Base-by-base conservation (phyloP, 2,113 vertebrate species). In the Noturus placidus region DNA sequence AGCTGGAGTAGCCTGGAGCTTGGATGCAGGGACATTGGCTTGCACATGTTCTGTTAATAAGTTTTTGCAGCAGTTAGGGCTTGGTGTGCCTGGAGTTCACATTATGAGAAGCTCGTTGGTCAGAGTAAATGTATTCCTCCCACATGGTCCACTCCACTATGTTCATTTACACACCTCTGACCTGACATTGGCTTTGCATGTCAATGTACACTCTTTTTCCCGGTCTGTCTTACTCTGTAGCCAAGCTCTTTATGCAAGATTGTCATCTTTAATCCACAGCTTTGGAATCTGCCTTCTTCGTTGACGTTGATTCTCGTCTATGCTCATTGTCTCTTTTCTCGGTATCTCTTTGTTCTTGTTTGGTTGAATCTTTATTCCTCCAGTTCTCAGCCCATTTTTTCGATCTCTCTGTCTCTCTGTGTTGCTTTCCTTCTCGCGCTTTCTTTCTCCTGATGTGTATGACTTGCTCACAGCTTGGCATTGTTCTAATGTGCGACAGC, bases 1-100 rank as follows among this genome's bases (percentile, higher is more conserved):
- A 87, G 19, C 91, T 80, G 91, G 84, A 85, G 90, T 20, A 86
- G 88, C 25, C 35, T 89, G 87, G 87, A 69, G 84, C 85, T 90
- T 83, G 63, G 90, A 87, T 84, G 85, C 91, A 74, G 63, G 90
- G 79, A 81, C 90, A 87, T 87, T 91, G 90, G 92, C 92, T 91
- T 87, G 90, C 74, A 90, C 91, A 91, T 33, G 80, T 89, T 90
- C 82, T n/a, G 46, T 92, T 94, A 95, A 94, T 94, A 92, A 92
- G 92, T 92, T 93, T 91, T 89, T 91, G 88, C 87, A 86, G 91
- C 91, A 90, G 91, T 94, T 92, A 94, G 93, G 88, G 87, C 91
- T 54, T 85, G 87, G 91, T 72, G 57, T 91, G 92, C 90, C 85
- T 87, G 88, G 84, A 90, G 91, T 87, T 33, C 89, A 91, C 86